Percentiles rank a stretch among this genome's conserved stretches.
phyloP scores from a whole-genome alignment of 2,797 vertebrate species.

The Mallotus villosus region DNA sequence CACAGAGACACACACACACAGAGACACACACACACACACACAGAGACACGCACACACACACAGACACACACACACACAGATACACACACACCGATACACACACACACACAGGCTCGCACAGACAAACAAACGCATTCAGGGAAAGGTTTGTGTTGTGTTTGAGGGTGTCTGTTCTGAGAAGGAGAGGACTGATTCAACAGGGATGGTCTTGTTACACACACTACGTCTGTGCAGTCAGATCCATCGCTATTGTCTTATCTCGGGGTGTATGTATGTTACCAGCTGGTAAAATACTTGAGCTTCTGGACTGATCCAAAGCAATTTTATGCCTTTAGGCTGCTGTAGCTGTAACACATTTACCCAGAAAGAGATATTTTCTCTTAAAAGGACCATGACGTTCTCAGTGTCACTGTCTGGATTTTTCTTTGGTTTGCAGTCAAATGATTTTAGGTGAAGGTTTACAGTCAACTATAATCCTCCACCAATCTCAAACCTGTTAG shows the following conservation, averaged over 20 bases:
- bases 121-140: neutral
- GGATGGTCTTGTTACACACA: neutral
- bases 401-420: no score
- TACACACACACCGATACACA: constrained; percentile 5
- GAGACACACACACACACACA: constrained; percentile 16
- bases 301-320: neutral
- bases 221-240: constrained; percentile 31
- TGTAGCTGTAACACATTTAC: neutral
- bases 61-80: constrained; percentile 10
- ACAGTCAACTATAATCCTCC: neutral
- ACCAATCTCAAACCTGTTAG: neutral
- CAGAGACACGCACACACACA: neutral
- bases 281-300: constrained; percentile 15
- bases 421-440: neutral
- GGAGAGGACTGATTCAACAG: constrained; percentile 1
- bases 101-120: constrained; percentile 10
- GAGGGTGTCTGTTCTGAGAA: constrained; percentile 27
- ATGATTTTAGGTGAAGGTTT: neutral
- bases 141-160: constrained; percentile 6
- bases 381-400: neutral
- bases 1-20: neutral
- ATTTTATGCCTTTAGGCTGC: neutral
- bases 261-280: constrained; percentile 36
- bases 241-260: constrained; percentile 31
- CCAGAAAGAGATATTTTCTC: neutral